These are phyloP conservation scores for Psittacula derbiana DNA, from an alignment of 2,797 vertebrate species.

Conservation along the genomic window DNA sequence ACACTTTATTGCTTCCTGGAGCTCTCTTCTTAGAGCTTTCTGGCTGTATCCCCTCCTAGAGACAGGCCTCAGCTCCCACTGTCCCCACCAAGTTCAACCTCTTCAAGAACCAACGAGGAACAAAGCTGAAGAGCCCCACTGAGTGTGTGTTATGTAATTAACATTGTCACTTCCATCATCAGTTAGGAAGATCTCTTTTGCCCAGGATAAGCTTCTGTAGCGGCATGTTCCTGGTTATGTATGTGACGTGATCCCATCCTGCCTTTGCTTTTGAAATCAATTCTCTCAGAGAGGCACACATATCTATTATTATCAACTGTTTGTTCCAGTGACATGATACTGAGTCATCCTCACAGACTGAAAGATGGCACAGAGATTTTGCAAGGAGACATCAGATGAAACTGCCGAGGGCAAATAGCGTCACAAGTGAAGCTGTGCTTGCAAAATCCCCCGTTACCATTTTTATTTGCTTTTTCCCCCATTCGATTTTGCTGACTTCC, in stretches of 20 bases:
- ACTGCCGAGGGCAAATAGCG: not conserved
- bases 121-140: not conserved
- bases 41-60: not conserved
- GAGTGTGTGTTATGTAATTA: not conserved
- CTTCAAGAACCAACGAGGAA: not conserved
- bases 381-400: not conserved
- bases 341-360: not conserved
- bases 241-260: not conserved
- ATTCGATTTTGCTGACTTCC: accelerated
- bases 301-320: not conserved
- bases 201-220: not conserved
- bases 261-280: not conserved
- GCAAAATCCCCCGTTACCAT: not conserved
- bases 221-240: not conserved
- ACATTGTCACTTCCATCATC: not conserved
- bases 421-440: not conserved
- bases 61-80: not conserved
- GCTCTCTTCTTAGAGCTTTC: not conserved
- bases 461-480: not conserved
- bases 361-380: not conserved
- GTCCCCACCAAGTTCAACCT: not conserved
- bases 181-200: not conserved
- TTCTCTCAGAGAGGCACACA: not conserved
- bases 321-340: not conserved
- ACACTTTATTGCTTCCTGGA: not conserved